Conservation (phyloP, 2,113 vertebrate genomes). For the Plestiodon gilberti region DNA sequence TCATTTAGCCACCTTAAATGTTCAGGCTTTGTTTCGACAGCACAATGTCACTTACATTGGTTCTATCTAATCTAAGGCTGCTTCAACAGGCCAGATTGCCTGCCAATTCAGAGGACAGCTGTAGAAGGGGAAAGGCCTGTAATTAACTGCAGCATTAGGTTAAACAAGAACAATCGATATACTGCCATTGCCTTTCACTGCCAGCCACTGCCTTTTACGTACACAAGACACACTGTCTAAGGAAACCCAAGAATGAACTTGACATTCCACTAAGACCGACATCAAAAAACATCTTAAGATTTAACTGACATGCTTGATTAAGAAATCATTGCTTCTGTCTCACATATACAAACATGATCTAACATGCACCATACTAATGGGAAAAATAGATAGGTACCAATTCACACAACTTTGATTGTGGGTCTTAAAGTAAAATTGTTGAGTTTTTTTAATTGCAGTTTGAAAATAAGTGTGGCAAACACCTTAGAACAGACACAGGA, state of each 20-base stretch:
- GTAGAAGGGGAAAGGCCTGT: conserved; percentile 31
- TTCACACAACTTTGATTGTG: neutral
- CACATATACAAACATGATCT: rapidly evolving
- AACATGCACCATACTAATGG: neutral
- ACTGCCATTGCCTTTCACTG: conserved; percentile 26
- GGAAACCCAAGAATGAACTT: conserved; percentile 24
- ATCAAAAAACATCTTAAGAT: neutral
- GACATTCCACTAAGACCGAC: conserved; percentile 15
- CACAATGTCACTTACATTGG: conserved; percentile 23
- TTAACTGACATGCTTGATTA: neutral
- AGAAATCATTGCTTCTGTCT: neutral
- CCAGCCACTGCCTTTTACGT: conserved; percentile 15
- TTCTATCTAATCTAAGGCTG: conserved; percentile 36
- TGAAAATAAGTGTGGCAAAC: neutral
- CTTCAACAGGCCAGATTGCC: neutral
- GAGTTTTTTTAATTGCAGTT: neutral
- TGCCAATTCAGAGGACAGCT: conserved; percentile 47
- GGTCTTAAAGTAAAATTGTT: neutral
- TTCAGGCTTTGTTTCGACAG: conserved; percentile 23
- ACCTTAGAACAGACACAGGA: neutral
- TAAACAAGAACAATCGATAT: conserved; percentile 48
- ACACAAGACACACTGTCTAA: conserved; percentile 24
- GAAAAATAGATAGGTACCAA: neutral
- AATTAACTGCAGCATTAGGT: conserved; percentile 49
- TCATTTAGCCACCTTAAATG: neutral